Evolutionary conservation across 2,797 vertebrate genomes (phyloP).

Genomic region (Scarus forsteni): DNA sequence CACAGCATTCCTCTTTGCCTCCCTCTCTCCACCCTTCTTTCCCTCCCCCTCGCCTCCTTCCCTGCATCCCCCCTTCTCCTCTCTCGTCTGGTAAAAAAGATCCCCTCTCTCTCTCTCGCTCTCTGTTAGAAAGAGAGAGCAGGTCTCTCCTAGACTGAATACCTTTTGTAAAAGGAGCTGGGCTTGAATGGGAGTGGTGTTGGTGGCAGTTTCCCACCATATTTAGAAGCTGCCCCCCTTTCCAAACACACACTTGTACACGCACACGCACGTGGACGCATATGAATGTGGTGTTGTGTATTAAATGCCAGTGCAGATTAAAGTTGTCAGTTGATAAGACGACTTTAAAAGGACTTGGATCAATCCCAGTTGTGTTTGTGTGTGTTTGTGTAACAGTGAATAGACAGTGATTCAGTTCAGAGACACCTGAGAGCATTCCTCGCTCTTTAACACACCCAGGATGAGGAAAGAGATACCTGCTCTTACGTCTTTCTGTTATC

Average conservation of each 20-base stretch:
- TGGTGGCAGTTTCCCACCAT: constrained; percentile 82
- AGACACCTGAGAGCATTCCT: constrained; percentile 76
- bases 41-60: constrained; percentile 33
- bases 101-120: constrained; percentile 48
- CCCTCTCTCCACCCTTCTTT: constrained; percentile 55
- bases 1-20: constrained; percentile 73
- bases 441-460: constrained; percentile 54
- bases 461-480: constrained; percentile 44
- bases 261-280: constrained; percentile 14
- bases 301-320: constrained; percentile 62
- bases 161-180: constrained; percentile 80
- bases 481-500: constrained; percentile 22
- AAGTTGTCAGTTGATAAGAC: constrained; percentile 57
- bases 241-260: constrained; percentile 12
- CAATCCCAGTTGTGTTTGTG: constrained; percentile 28
- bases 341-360: constrained; percentile 51
- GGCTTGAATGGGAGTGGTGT: constrained; percentile 81
- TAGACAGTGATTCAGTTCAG: constrained; percentile 48
- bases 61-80: constrained; percentile 39
- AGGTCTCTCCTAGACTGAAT: constrained; percentile 77
- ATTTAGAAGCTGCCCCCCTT: constrained; percentile 66
- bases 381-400: constrained; percentile 14
- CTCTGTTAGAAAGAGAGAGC: constrained; percentile 52
- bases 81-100: constrained; percentile 52
- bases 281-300: constrained; percentile 12